Percentiles rank a stretch among this genome's conserved stretches.
phyloP scores from a whole-genome alignment of 2,797 vertebrate species.

The Glyptemys insculpta region DNA sequence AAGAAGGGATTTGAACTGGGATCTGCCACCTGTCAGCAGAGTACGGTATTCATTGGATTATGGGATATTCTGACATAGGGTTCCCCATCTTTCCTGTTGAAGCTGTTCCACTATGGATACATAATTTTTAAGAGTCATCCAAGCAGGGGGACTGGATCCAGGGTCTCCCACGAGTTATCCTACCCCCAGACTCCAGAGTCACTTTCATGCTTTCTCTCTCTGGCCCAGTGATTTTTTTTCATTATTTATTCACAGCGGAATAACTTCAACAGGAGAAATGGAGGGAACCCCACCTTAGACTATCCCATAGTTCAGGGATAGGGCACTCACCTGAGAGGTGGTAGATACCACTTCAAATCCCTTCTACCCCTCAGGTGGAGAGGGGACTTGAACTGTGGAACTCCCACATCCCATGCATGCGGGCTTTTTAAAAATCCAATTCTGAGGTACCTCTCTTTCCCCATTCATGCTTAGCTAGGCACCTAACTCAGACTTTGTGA shows the following conservation, averaged over 20 bases:
- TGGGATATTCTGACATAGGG: not conserved
- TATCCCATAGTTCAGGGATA: not conserved
- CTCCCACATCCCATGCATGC: not conserved
- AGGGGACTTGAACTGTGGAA: not conserved
- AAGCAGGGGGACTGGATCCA: not conserved
- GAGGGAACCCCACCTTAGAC: not conserved
- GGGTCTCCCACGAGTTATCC: not conserved
- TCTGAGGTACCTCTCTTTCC: not conserved
- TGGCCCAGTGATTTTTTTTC: not conserved
- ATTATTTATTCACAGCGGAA: not conserved
- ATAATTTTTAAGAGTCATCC: not conserved
- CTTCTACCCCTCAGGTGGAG: not conserved
- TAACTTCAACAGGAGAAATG: not conserved
- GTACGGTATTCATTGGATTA: not conserved
- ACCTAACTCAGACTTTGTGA: not conserved
- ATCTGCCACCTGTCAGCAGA: not conserved
- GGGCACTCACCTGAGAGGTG: not conserved
- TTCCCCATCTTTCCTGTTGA: not conserved
- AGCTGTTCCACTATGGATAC: not conserved
- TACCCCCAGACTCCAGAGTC: not conserved
- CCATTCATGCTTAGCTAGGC: not conserved
- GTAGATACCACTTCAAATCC: not conserved
- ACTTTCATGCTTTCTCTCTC: not conserved
- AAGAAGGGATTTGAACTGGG: not conserved
- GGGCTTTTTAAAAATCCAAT: not conserved